These are phyloP conservation scores for Oryzias curvinotus DNA, from an alignment of 2,113 vertebrate genomes.

Conservation along the genomic window DNA sequence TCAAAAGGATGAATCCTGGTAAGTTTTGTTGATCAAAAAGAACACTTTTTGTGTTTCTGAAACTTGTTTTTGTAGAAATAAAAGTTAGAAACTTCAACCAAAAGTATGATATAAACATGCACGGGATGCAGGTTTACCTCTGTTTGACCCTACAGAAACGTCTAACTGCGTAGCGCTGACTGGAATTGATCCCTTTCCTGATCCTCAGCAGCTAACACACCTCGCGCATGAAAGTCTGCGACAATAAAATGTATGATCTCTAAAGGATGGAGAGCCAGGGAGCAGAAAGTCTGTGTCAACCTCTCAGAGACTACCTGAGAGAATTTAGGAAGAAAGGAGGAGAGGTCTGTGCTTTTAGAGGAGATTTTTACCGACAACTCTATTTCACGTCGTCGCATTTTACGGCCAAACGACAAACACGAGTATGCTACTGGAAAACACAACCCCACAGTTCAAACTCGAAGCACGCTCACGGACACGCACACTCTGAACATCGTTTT, in stretches of 20 bases:
- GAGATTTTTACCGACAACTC: slow-evolving; percentile 49
- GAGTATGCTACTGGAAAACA: slow-evolving; percentile 62
- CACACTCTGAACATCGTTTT: slow-evolving; percentile 56
- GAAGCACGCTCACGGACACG: slow-evolving; percentile 31
- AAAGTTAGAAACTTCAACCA: not conserved
- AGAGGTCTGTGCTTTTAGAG: slow-evolving; percentile 70
- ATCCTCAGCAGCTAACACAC: slow-evolving; percentile 33
- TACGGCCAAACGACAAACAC: slow-evolving; percentile 64
- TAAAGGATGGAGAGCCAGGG: slow-evolving; percentile 29
- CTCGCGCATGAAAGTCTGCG: slow-evolving; percentile 24
- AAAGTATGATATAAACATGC: slow-evolving; percentile 10
- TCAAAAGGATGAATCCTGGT: not conserved
- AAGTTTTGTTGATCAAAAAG: not conserved
- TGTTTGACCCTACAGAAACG: slow-evolving; percentile 40
- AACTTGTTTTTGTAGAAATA: slow-evolving; percentile 3
- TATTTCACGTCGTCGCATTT: slow-evolving; percentile 32
- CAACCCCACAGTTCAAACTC: slow-evolving; percentile 56
- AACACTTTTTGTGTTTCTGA: slow-evolving; percentile 1
- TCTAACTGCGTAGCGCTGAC: slow-evolving; percentile 40
- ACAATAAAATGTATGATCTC: slow-evolving; percentile 30
- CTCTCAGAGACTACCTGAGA: slow-evolving; percentile 60
- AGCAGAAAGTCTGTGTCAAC: slow-evolving; percentile 38
- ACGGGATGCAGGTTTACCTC: slow-evolving; percentile 9
- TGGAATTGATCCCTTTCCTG: slow-evolving; percentile 20
- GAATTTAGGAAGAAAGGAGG: slow-evolving; percentile 23